A percentile compares a stretch with the other conserved stretches of the same genome.
Conservation (phyloP, 2,113 vertebrate species). For the Neogobius melanostomus region DNA sequence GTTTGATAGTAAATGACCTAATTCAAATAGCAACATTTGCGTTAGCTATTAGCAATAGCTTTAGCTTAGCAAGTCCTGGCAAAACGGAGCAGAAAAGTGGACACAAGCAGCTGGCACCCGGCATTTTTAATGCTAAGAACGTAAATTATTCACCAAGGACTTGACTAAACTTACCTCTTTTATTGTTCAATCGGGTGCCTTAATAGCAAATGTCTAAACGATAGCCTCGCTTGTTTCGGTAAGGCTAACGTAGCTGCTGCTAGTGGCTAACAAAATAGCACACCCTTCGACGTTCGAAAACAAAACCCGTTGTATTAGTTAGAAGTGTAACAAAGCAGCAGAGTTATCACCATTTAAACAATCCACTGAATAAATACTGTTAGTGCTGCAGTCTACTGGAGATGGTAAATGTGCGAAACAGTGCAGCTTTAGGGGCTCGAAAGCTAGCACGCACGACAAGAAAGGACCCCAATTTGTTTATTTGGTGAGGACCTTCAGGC, state of each 20-base stretch:
- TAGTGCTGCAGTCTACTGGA: background rate
- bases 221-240: constrained; percentile 29
- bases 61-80: background rate
- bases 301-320: constrained; percentile 12
- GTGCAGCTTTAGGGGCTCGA: constrained; percentile 34
- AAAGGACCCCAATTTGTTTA: constrained; percentile 76
- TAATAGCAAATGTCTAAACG: constrained; percentile 7
- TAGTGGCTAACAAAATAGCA: constrained; percentile 36
- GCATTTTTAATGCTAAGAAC: background rate
- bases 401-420: constrained; percentile 40
- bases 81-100: accelerated
- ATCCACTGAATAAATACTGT: background rate
- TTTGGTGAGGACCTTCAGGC: constrained; percentile 73
- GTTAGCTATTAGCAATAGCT: background rate
- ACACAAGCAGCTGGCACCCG: background rate
- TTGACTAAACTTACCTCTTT: constrained; percentile 33
- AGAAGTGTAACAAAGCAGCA: background rate
- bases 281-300: constrained; percentile 44
- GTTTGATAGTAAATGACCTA: background rate
- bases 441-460: constrained; percentile 42
- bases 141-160: background rate
- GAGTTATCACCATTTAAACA: constrained; percentile 2
- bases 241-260: constrained; percentile 29
- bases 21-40: background rate
- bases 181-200: constrained; percentile 18